Evolutionary conservation across 2,888 invertebrate species (phyloP), one percentile per base, ranked within the genome.

Genomic region (Ceriagrion tenellum): DNA sequence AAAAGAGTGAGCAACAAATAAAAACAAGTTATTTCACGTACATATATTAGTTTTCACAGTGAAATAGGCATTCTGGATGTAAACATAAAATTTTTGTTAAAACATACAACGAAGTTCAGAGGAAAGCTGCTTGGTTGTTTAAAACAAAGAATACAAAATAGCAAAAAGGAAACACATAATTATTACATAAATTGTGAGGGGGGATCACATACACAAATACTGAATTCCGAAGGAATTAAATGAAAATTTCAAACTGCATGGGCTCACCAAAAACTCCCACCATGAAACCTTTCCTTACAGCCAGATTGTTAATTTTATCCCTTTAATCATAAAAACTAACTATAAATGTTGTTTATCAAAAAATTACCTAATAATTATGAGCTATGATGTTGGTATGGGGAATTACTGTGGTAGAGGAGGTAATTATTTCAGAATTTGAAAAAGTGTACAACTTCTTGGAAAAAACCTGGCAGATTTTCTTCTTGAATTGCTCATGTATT

Each of bases 21-120:
- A 30, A 74, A 81, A 81, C 81, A 35, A 81, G 81, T 81, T 81
- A 81, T 18, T 81, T 35, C 35, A 81, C 81, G n/a, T 35, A 81
- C 81, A 69, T 26, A 69, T 26, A 35, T 35, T 35, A 81, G 81
- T 81, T 35, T 18, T 30, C 81, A 81, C 81, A 81, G 35, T 81
- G 12, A 35, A 81, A 81, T 81, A 26, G 81, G 16, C 16, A 81
- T 12, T 35, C 26, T 16, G 35, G 81, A 35, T 35, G 81, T 16
- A 35, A 35, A 35, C 30, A 26, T 10, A 8, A 35, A 18, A 16
- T 35, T 16, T 81, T 81, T 81, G 81, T 81, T 81, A 81, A 81
- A 26, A 13, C 23, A 35, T 81, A 6, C 26, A 81, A 81, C 10
- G 12, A 35, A 81, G 12, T 81, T 16, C 16, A 81, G n/a, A 69